Conservation (phyloP, 2,888 invertebrate species). For the Protophormia terraenovae region DNA sequence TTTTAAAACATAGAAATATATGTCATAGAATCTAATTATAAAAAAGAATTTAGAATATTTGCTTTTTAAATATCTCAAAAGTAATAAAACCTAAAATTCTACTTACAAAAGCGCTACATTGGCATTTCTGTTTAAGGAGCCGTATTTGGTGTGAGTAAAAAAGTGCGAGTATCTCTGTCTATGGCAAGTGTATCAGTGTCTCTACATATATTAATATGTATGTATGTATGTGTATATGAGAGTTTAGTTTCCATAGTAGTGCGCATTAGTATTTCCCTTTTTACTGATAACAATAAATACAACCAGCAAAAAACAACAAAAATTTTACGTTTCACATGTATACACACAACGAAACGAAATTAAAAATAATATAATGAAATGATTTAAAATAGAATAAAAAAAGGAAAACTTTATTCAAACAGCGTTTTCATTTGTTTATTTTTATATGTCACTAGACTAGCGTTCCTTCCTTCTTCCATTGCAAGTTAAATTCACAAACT, state of each 20-base stretch:
- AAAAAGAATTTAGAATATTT: too few species aligned
- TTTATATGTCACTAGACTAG: constrained; percentile 56
- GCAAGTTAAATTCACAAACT: too few species aligned
- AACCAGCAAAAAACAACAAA: neutral
- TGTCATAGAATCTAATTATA: too few species aligned
- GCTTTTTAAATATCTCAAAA: too few species aligned
- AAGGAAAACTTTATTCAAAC: constrained; percentile 25
- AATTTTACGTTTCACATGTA: neutral
- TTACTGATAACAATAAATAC: constrained; percentile 39
- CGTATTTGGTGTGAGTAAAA: neutral
- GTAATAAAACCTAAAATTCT: neutral
- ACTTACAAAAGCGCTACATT: neutral
- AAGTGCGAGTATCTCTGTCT: neutral
- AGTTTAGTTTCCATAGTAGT: constrained; percentile 46
- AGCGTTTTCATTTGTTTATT: constrained; percentile 28
- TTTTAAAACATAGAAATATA: too few species aligned
- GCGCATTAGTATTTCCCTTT: constrained; percentile 60
- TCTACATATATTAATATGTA: neutral
- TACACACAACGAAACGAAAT: neutral
- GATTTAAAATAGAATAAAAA: constrained; percentile 15
- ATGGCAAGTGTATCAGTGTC: neutral
- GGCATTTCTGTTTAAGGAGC: constrained; percentile 7
- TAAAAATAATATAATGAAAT: constrained; percentile 7
- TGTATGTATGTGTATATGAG: constrained; percentile 7
- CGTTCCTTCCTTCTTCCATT: neutral